Percentiles rank a stretch among this genome's conserved stretches.
These are phyloP conservation scores for Octodonta nipae DNA, from an alignment of 2,888 invertebrate species.

Conservation along the genomic window DNA sequence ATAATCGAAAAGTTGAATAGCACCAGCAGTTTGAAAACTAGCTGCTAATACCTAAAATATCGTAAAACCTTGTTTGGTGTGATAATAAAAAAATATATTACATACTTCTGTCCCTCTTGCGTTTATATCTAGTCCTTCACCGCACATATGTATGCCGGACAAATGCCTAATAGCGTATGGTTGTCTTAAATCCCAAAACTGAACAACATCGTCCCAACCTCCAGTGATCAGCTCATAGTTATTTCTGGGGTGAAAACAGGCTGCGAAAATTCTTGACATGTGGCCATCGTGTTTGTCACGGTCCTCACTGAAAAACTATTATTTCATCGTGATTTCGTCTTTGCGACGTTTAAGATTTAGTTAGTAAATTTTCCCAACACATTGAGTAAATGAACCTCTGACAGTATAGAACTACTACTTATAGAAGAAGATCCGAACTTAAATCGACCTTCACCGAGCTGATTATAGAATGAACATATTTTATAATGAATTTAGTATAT, in stretches of 20 bases:
- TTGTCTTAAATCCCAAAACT: slow-evolving; percentile 55
- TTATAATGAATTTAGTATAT: too few species aligned
- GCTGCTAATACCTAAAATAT: slow-evolving; percentile 49
- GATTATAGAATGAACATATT: too few species aligned
- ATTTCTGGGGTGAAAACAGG: slow-evolving; percentile 50
- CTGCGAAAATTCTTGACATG: slow-evolving; percentile 48
- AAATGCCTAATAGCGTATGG: slow-evolving; percentile 46
- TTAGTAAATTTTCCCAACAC: too few species aligned
- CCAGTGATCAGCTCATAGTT: slow-evolving; percentile 53
- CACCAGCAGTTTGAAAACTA: slow-evolving; percentile 48
- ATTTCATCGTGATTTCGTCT: too few species aligned
- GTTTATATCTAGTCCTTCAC: slow-evolving; percentile 53
- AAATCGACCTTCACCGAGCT: too few species aligned
- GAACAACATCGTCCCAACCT: slow-evolving; percentile 53
- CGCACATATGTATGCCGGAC: slow-evolving; percentile 49
- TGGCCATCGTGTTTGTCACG: slow-evolving; percentile 43
- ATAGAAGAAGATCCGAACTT: too few species aligned
- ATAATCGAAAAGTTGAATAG: slow-evolving; percentile 54
- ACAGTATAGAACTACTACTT: too few species aligned
- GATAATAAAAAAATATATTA: not conserved
- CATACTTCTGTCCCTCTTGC: slow-evolving; percentile 46
- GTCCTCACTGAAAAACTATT: slow-evolving; percentile 33
- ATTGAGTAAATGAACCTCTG: too few species aligned
- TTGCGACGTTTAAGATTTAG: too few species aligned
- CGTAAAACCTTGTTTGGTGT: too few species aligned